Evolutionary conservation across 2,888 invertebrate species (phyloP).

Genomic region (Yponomeuta sedellus): DNA sequence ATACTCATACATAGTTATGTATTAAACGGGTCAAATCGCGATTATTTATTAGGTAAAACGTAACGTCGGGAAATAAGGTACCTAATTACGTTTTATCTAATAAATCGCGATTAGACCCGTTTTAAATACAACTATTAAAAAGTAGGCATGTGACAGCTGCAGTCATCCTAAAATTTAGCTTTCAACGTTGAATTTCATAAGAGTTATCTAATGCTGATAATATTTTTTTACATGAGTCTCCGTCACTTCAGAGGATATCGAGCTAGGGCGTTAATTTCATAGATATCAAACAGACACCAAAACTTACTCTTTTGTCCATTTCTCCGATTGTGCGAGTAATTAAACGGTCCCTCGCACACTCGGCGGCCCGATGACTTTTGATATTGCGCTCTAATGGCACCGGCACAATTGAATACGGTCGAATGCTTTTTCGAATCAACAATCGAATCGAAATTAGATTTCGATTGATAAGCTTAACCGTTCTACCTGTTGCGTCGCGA

Average conservation of each 20-base stretch:
- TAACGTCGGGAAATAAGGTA: no score
- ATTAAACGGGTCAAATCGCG: no score
- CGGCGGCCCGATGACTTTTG: conserved; percentile 57
- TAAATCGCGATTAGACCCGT: no score
- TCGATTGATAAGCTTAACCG: conserved; percentile 49
- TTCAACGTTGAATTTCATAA: no score
- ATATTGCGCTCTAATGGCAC: conserved; percentile 54
- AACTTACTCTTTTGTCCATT: conserved; percentile 9
- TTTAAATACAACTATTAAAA: no score
- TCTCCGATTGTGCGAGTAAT: conserved; percentile 35
- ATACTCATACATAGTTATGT: no score
- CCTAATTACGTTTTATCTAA: no score
- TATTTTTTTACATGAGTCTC: no score
- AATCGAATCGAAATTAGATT: conserved; percentile 65
- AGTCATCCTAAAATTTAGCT: no score
- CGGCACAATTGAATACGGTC: conserved; percentile 60
- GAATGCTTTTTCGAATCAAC: conserved; percentile 50
- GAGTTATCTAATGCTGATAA: no score
- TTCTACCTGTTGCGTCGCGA: conserved; percentile 15
- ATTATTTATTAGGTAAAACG: no score
- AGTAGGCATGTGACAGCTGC: no score
- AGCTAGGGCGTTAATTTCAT: neutral
- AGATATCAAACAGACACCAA: neutral
- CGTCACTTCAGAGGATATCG: neutral
- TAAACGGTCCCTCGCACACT: conserved; percentile 52